These are phyloP conservation scores for Myiopsitta monachus DNA, from an alignment of 2,113 vertebrate species.

Conservation along the genomic window DNA sequence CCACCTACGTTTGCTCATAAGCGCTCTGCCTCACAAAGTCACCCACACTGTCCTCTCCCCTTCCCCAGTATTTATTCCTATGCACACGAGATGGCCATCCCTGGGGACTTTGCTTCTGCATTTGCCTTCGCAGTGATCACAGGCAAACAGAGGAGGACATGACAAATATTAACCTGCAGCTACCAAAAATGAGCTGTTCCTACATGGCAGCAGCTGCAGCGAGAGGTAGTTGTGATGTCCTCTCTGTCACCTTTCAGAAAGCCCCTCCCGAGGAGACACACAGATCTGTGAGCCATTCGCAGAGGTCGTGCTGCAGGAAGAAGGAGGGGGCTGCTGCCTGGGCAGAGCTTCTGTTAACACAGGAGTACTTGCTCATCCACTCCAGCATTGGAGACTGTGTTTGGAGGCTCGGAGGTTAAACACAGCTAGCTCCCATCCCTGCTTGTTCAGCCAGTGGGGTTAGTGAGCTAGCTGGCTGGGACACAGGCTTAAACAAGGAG, in stretches of 20 bases:
- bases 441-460: not conserved
- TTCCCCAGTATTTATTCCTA: not conserved
- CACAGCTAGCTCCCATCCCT: not conserved
- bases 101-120: not conserved
- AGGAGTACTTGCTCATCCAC: not conserved
- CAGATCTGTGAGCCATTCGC: not conserved
- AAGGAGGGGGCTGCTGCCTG: not conserved
- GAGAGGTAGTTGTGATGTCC: not conserved
- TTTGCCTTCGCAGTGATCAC: not conserved
- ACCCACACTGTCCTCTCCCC: not conserved
- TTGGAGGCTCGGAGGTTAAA: constrained; percentile 7
- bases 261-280: not conserved
- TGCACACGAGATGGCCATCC: not conserved
- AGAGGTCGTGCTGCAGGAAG: not conserved
- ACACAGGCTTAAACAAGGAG: not conserved
- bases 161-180: not conserved
- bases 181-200: constrained; percentile 1
- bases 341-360: not conserved
- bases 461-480: not conserved
- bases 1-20: not conserved
- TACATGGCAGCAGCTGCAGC: not conserved
- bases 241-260: not conserved
- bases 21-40: not conserved
- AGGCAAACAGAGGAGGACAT: not conserved
- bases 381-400: not conserved